Evolutionary conservation across 2,888 invertebrate species (phyloP), one percentile per base, ranked within the genome.

Genomic region (Cosmorhoe ocellata): DNA sequence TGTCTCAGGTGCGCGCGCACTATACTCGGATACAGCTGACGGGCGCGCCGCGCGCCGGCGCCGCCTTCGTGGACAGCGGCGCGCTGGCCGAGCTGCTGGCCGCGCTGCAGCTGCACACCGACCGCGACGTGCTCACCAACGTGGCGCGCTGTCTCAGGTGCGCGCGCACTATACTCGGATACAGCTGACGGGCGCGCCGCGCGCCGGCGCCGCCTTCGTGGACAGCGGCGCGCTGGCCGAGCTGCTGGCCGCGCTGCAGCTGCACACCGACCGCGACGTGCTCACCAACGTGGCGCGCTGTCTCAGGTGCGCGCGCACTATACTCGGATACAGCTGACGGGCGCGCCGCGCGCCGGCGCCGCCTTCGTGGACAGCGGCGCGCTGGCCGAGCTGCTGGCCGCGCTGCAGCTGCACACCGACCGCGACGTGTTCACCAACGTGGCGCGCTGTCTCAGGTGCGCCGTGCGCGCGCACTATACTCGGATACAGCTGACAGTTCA

Each of bases 341-440:
- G 91, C n/a, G 75, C 66, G 3, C 66, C 63, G 51, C 38, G 58
- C 12, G 66, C 73, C 18, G 14, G 72, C 71, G 8, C 56, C 13
- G 75, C 74, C 47, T 94, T 95, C 72, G 90, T 94, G 2, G 18
- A 18, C 18, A 18, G 18, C 18, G 18, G 5, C 12, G 92, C 96
- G 3, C 91, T 96, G 56, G 90, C 91, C 4, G 94, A 95, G 71
- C 88, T 97, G 27, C 92, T 95, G 62, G 86, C 91, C 18, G 92
- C 95, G 1, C 91, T 96, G 52, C 84, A 93, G 1, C 93, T 94
- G 63, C 92, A 93, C 59, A 92, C 93, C 0, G 96, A 97, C 75
- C 75, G 93, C n/a, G 95, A 95, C 69, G 93, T 95, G 44, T 92
- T 95, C 51, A 93, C 94, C 11, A 95, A 95, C 66, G 93, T 95